These are phyloP conservation scores for Phrixothrix hirtus DNA, from an alignment of 2,888 invertebrate species.

Conservation along the genomic window DNA sequence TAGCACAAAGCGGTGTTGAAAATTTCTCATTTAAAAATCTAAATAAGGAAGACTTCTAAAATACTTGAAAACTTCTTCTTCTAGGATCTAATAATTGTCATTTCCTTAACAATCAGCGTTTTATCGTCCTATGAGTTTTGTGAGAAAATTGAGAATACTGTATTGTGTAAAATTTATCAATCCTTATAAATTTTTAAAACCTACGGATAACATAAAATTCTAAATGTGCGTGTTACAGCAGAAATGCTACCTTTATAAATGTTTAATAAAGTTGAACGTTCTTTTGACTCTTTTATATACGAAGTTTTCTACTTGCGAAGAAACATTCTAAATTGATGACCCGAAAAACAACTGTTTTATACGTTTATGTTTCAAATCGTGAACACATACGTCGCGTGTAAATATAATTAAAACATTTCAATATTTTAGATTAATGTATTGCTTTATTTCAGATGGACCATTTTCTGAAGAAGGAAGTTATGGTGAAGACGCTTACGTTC, in stretches of 20 bases:
- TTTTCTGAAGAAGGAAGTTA: slow-evolving; percentile 18
- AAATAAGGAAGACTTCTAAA: neutral
- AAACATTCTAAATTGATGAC: slow-evolving; percentile 5
- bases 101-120: no score
- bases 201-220: neutral
- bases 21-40: slow-evolving; percentile 10
- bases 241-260: slow-evolving; percentile 8
- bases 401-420: slow-evolving; percentile 4
- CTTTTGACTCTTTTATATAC: neutral
- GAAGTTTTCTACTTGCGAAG: neutral
- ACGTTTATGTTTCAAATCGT: slow-evolving; percentile 20
- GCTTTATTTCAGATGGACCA: slow-evolving; percentile 30
- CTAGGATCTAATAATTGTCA: no score
- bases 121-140: no score
- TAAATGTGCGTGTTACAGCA: slow-evolving; percentile 2
- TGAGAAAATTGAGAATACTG: no score
- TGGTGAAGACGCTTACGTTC: slow-evolving; percentile 8
- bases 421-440: slow-evolving; percentile 18
- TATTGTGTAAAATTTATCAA: slow-evolving; percentile 6
- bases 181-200: neutral
- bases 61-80: no score
- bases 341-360: slow-evolving; percentile 14
- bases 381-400: slow-evolving; percentile 20
- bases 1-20: no score
- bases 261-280: slow-evolving; percentile 8